phyloP scores from a whole-genome alignment of 2,888 invertebrate species.

The Rhagonycha lutea region DNA sequence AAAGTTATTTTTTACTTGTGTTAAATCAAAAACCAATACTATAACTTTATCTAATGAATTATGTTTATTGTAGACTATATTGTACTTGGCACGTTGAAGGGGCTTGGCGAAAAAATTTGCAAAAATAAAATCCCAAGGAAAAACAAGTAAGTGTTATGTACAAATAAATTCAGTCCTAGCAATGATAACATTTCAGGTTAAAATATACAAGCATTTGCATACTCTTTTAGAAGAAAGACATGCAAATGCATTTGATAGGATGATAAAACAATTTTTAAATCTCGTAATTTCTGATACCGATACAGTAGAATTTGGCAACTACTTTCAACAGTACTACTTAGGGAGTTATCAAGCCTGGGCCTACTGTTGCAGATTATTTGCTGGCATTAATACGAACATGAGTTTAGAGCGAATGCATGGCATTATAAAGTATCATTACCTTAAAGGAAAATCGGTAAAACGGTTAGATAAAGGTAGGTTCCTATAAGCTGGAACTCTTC shows the following conservation, averaged over 20 bases:
- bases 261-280: constrained; percentile 15
- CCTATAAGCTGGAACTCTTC: too few relatives aligned
- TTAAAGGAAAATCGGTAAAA: constrained; percentile 35
- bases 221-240: constrained; percentile 28
- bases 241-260: constrained; percentile 20
- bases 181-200: constrained; percentile 11
- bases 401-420: constrained; percentile 38
- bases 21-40: constrained; percentile 19
- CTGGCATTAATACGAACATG: constrained; percentile 38
- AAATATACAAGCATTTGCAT: constrained; percentile 26
- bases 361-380: constrained; percentile 30
- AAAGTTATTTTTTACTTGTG: constrained; percentile 29
- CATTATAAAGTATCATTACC: constrained; percentile 34
- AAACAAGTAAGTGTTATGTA: background rate
- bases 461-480: constrained; percentile 33
- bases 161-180: background rate
- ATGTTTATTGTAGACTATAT: constrained; percentile 24
- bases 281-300: constrained; percentile 24
- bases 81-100: constrained; percentile 40
- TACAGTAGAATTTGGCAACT: constrained; percentile 27
- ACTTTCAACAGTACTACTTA: constrained; percentile 28
- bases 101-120: constrained; percentile 35
- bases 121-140: constrained; percentile 32
- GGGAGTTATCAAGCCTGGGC: constrained; percentile 31
- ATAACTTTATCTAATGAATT: constrained; percentile 19